Percentiles rank a stretch among this genome's conserved stretches.
phyloP scores from a whole-genome alignment of 2,797 vertebrate species.

The Pseudochirops cupreus region DNA sequence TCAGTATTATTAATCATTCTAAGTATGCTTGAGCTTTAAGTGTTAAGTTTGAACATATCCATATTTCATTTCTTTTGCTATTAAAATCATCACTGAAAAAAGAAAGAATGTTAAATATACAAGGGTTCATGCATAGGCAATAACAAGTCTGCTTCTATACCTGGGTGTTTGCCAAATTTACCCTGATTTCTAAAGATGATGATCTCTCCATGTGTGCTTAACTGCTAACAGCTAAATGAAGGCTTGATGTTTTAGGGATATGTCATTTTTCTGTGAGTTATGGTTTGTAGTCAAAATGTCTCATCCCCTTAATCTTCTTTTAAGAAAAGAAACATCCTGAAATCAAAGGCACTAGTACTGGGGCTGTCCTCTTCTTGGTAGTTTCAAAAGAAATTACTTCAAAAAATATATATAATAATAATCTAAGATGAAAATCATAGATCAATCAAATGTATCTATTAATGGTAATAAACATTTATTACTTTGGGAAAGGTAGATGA shows the following conservation, averaged over 20 bases:
- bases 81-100: neutral
- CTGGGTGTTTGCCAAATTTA: neutral
- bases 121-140: neutral
- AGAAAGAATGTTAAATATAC: neutral
- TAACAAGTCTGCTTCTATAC: neutral
- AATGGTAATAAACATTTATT: neutral
- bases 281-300: neutral
- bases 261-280: constrained; percentile 43
- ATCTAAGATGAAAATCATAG: neutral
- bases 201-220: neutral
- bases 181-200: neutral
- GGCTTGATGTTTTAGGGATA: neutral
- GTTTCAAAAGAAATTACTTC: neutral
- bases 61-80: neutral
- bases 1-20: neutral
- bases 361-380: neutral
- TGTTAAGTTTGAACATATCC: neutral
- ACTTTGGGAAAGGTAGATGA: neutral
- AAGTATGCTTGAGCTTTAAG: neutral
- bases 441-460: neutral
- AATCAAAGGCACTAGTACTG: neutral
- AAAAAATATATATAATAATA: neutral
- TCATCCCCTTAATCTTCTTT: neutral
- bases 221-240: neutral
- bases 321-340: neutral